These are phyloP conservation scores for Merops nubicus DNA, from an alignment of 2,113 vertebrate species.

Conservation along the genomic window DNA sequence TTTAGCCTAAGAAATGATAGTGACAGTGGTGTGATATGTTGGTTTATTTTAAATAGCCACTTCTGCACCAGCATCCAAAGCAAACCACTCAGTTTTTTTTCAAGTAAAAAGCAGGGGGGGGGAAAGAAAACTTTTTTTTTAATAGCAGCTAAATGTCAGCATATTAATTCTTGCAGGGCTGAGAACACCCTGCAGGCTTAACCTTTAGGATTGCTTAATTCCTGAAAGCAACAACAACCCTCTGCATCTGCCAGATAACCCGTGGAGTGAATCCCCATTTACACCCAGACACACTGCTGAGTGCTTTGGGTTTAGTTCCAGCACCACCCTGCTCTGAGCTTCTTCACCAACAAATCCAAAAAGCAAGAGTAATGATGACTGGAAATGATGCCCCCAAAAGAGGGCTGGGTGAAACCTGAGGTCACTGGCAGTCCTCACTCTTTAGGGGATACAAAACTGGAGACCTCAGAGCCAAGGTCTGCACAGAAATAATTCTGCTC, in stretches of 20 bases:
- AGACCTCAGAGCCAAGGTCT: not conserved
- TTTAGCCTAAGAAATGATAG: not conserved
- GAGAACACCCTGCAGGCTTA: slow-evolving; percentile 45
- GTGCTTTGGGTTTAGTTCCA: not conserved
- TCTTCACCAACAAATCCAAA: not conserved
- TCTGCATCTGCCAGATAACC: slow-evolving; percentile 14
- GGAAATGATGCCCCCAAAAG: fast-evolving
- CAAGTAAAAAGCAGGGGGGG: not conserved
- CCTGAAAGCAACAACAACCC: not conserved
- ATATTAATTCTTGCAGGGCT: slow-evolving; percentile 38
- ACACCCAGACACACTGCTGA: fast-evolving
- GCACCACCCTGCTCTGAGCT: not conserved
- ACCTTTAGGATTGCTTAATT: slow-evolving; percentile 49
- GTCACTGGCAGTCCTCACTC: fast-evolving
- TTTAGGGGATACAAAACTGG: fast-evolving
- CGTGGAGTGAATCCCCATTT: not conserved
- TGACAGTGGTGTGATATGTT: not conserved
- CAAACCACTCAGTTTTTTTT: not conserved
- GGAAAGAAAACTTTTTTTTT: not conserved
- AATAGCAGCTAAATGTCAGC: slow-evolving; percentile 48
- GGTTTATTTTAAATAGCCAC: not conserved
- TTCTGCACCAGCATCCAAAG: not conserved
- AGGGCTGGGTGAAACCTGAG: not conserved
- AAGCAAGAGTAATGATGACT: fast-evolving
- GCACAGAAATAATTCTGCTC: fast-evolving